A percentile compares a stretch with the other conserved stretches of the same genome.
Evolutionary conservation across 2,888 invertebrate species (phyloP).

Genomic region (Chrysolina haemoptera): DNA sequence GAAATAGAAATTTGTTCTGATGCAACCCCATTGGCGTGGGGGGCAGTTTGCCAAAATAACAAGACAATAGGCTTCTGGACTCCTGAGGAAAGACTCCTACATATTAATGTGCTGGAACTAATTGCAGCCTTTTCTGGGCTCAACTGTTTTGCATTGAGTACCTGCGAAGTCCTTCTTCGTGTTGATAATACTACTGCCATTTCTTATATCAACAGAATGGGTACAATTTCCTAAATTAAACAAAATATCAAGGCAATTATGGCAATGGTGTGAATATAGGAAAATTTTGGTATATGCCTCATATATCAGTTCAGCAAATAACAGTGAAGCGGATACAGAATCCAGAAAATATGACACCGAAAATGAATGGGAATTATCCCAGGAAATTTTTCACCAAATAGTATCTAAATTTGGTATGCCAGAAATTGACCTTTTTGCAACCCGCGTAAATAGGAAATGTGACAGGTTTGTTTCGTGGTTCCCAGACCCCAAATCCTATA

Average conservation of each 20-base stretch:
- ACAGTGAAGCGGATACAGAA: conserved; percentile 13
- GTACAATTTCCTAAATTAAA: conserved; percentile 19
- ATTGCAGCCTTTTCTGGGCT: conserved; percentile 37
- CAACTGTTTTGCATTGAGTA: conserved; percentile 33
- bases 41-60: conserved; percentile 28
- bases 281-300: conserved; percentile 38
- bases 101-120: conserved; percentile 45
- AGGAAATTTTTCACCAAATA: too few relatives aligned
- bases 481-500: too few relatives aligned
- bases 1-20: conserved; percentile 43
- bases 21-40: conserved; percentile 40
- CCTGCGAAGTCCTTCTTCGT: conserved; percentile 37
- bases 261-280: conserved; percentile 42
- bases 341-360: conserved; percentile 27
- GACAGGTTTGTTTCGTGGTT: too few relatives aligned
- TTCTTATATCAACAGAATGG: conserved; percentile 44
- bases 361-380: background rate
- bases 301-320: conserved; percentile 36
- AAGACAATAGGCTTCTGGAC: conserved; percentile 6
- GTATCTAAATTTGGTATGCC: too few relatives aligned
- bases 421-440: too few relatives aligned
- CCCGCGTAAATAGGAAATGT: too few relatives aligned
- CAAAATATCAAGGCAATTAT: conserved; percentile 30
- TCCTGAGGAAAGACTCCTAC: background rate
- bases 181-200: conserved; percentile 47